Conservation (phyloP, 2,113 vertebrate genomes). For the Syngnathus scovelli region DNA sequence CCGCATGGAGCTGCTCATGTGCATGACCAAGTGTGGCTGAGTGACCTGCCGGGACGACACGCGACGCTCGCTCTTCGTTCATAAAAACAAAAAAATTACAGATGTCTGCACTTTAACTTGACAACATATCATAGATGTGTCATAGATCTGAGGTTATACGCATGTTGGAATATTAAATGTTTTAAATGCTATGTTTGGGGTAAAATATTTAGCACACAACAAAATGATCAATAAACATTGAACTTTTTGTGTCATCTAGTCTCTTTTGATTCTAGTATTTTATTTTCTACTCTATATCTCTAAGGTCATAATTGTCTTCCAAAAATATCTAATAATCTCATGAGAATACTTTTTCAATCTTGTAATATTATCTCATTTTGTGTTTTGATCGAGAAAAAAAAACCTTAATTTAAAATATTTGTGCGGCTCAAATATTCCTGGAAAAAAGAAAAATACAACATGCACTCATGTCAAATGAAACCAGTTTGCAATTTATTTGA, state of each 20-base stretch:
- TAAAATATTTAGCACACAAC: background rate
- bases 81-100: background rate
- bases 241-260: background rate
- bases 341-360: too few relatives aligned
- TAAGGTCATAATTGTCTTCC: too few relatives aligned
- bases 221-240: background rate
- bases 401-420: background rate
- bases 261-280: background rate
- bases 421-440: background rate
- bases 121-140: background rate
- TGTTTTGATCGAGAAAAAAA: too few relatives aligned
- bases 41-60: background rate
- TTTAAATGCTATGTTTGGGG: background rate
- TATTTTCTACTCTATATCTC: too few relatives aligned
- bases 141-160: too few relatives aligned
- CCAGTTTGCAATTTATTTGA: constrained; percentile 59
- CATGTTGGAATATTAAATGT: background rate
- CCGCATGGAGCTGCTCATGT: constrained; percentile 92
- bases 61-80: background rate
- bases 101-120: background rate
- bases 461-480: constrained; percentile 39
- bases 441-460: background rate
- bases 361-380: too few relatives aligned
- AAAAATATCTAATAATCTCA: too few relatives aligned
- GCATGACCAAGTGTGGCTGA: constrained; percentile 84